A percentile compares a stretch with the other conserved stretches of the same genome.
Conservation (phyloP, 2,888 invertebrate genomes). For the Callyntrura guangdongensis region DNA sequence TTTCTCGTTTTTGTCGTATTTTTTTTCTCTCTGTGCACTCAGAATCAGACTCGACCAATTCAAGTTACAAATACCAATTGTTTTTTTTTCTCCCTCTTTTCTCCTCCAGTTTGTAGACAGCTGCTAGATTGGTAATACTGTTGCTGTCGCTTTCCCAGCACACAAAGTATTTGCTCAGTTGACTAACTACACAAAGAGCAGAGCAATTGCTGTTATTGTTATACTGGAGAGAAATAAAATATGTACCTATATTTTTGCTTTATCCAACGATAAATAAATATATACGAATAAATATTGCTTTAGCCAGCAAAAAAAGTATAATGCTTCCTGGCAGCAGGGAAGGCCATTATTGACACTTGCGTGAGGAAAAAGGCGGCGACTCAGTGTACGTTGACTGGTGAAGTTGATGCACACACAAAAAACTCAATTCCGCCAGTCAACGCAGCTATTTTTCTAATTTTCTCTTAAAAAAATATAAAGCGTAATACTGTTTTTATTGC, state of each 20-base stretch:
- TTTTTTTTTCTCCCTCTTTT: neutral
- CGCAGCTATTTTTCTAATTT: neutral
- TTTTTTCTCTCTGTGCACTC: neutral
- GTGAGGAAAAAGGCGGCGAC: constrained; percentile 37
- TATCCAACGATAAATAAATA: neutral
- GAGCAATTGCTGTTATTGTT: constrained; percentile 42
- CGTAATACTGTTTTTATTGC: constrained; percentile 1
- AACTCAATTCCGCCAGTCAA: constrained; percentile 5
- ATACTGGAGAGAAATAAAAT: neutral
- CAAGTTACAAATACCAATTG: neutral
- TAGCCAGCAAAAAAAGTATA: neutral
- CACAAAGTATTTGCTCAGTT: neutral
- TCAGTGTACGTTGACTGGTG: neutral
- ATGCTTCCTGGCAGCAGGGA: constrained; percentile 14
- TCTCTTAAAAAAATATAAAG: neutral
- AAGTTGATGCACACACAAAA: constrained; percentile 57
- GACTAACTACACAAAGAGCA: neutral
- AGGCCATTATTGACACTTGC: constrained; percentile 78
- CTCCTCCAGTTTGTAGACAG: neutral
- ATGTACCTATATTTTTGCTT: neutral
- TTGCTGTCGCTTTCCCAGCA: neutral
- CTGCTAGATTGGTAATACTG: neutral
- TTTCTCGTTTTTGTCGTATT: neutral
- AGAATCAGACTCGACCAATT: constrained; percentile 3
- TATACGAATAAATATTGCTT: neutral